Conservation (phyloP, 2,888 invertebrate genomes). For the Orthosia incerta region DNA sequence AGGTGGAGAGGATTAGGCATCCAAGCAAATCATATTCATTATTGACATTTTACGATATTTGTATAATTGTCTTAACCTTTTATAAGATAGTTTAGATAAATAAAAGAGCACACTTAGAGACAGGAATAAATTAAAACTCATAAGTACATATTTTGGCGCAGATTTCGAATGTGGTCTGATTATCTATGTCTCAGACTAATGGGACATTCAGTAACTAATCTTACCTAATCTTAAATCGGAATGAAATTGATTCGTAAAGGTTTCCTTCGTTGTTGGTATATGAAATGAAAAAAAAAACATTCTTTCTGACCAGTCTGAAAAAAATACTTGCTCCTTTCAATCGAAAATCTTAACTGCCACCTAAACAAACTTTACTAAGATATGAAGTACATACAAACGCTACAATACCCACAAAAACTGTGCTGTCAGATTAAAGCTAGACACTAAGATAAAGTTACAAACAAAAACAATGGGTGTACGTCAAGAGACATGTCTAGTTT, state of each 20-base stretch:
- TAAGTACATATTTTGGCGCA: too few species aligned
- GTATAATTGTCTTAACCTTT: neutral
- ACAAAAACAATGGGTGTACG: conserved; percentile 14
- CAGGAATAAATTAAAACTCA: neutral
- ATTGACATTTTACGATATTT: neutral
- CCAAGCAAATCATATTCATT: neutral
- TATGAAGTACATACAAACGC: neutral
- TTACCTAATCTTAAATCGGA: too few species aligned
- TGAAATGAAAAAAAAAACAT: too few species aligned
- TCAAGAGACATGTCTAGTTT: conserved; percentile 20
- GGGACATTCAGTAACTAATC: too few species aligned
- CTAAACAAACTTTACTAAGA: conserved; percentile 3
- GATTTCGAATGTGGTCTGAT: too few species aligned
- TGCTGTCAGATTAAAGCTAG: neutral
- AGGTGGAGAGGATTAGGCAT: conserved; percentile 11
- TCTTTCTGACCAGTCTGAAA: too few species aligned
- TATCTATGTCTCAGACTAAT: too few species aligned
- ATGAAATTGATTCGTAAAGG: too few species aligned
- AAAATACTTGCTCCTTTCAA: too few species aligned
- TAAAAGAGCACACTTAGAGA: neutral
- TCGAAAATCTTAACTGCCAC: neutral
- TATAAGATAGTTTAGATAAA: neutral
- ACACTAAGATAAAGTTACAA: neutral
- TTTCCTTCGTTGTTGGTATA: too few species aligned
- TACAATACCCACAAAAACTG: conserved; percentile 18